phyloP scores from a whole-genome alignment of 2,888 invertebrate genomes.

The Brassicogethes aeneus region DNA sequence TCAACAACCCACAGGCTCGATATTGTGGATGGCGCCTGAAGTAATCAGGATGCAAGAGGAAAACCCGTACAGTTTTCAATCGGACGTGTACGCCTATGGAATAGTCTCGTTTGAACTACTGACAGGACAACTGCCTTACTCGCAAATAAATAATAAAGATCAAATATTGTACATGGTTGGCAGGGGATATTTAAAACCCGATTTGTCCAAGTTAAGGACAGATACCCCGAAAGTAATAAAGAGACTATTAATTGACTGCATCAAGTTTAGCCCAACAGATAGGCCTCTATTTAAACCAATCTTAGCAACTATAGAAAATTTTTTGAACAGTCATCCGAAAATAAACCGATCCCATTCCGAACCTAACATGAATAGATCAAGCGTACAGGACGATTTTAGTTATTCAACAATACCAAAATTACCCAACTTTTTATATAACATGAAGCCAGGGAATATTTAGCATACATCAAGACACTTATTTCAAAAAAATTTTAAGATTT shows the following conservation, averaged over 20 bases:
- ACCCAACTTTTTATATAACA: constrained; percentile 68
- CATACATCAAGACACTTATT: too few species aligned
- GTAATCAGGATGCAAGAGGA: constrained; percentile 96
- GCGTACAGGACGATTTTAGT: constrained; percentile 79
- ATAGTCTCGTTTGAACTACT: constrained; percentile 94
- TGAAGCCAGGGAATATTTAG: constrained; percentile 44
- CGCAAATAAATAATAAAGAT: constrained; percentile 87
- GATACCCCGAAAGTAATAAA: constrained; percentile 91
- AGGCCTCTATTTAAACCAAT: constrained; percentile 88
- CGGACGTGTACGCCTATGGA: constrained; percentile 99
- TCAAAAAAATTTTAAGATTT: too few species aligned
- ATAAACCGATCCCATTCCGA: constrained; percentile 81
- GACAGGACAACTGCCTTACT: constrained; percentile 86
- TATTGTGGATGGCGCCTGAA: constrained; percentile 99
- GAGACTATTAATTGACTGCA: constrained; percentile 83
- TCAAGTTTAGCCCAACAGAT: constrained; percentile 76
- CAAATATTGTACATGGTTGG: constrained; percentile 96
- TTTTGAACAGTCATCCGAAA: constrained; percentile 85
- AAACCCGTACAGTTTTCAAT: constrained; percentile 94
- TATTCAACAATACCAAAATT: constrained; percentile 92
- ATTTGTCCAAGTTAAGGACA: constrained; percentile 68
- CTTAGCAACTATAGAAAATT: constrained; percentile 76
- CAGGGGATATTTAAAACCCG: constrained; percentile 81
- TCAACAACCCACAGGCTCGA: constrained; percentile 91
- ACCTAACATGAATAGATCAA: constrained; percentile 76